Base-by-base conservation (phyloP, 2,113 vertebrate species). In the Sorex araneus region DNA sequence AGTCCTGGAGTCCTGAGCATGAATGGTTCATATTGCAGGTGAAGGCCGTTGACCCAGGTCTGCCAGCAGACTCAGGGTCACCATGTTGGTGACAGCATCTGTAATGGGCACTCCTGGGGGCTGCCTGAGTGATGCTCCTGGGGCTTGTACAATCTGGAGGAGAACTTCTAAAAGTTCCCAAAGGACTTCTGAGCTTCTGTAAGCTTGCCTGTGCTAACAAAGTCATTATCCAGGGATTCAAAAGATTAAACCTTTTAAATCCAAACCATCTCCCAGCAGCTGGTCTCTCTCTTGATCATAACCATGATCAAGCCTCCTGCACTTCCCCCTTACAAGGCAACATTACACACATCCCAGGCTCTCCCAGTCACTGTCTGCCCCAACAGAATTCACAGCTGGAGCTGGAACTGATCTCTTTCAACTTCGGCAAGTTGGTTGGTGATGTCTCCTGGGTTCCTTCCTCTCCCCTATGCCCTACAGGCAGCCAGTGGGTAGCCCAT, bases 201-300 rank as follows among this genome's bases (percentile, higher is more conserved):
- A 45, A 12, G 34, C 19, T 50, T 34, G 54, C 40, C 34, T 64
- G 34, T 66, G 28, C 23, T 30, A 84, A 79, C 36, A 80, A 75
- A 94, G 67, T 32, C 12, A 64, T 74, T 77, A 54, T 19, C 76
- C 32, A 54, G 40, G 47, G 18, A 81, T 70, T 70, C 69, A 69
- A 94, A 91, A 32, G 9, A n/a, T 87, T 70, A 34, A 60, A 74
- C 79, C 34, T 93, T 50, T 82, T 28, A 45, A 27, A 50, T 50
- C 47, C 45, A 85, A 95, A 66, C 11, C 54, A 66, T 19, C 9
- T 9, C 82, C 45, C 34, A 66, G 47, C 47, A 50, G 47, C 47
- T 50, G 9, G 47, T 47, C 71, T 27, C 78, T 28, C 30, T 79
- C 23, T 67, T 81, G 81, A 45, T n/a, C 70, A 47, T 70, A 66